phyloP scores from a whole-genome alignment of 2,888 invertebrate species.

The Lasius platythorax region DNA sequence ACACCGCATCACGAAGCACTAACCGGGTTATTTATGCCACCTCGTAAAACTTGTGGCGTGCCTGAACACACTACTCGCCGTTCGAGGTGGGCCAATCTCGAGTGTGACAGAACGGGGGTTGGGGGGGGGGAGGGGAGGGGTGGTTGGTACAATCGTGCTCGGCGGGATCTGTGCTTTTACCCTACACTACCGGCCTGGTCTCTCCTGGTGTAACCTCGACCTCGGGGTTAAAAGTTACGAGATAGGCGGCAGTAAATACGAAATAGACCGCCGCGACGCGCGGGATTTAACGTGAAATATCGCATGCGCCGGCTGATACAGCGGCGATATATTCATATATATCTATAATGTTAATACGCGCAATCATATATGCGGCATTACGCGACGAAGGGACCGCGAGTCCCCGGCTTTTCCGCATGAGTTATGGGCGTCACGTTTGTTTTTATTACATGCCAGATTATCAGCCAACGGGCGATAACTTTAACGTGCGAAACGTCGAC shows the following conservation, averaged over 20 bases:
- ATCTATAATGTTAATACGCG: slow-evolving; percentile 50
- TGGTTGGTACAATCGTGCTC: slow-evolving; percentile 26
- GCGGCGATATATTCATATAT: slow-evolving; percentile 28
- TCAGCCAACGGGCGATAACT: slow-evolving; percentile 45
- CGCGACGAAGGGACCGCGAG: slow-evolving; percentile 18
- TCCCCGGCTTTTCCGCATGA: slow-evolving; percentile 44
- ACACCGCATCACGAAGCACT: slow-evolving; percentile 84
- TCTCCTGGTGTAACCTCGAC: neutral
- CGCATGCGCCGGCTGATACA: slow-evolving; percentile 50
- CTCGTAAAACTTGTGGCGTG: slow-evolving; percentile 85
- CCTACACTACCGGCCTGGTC: slow-evolving; percentile 3
- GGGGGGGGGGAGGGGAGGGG: neutral
- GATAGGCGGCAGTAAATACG: slow-evolving; percentile 41
- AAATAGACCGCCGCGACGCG: slow-evolving; percentile 38
- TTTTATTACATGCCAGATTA: slow-evolving; percentile 56
- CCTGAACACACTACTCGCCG: slow-evolving; percentile 79
- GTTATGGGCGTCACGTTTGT: slow-evolving; percentile 46
- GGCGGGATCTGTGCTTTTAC: neutral
- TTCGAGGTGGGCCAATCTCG: slow-evolving; percentile 39
- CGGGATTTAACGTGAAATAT: slow-evolving; percentile 61
- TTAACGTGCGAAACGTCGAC: slow-evolving; percentile 16
- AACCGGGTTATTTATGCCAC: slow-evolving; percentile 84
- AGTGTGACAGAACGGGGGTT: slow-evolving; percentile 27
- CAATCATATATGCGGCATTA: slow-evolving; percentile 42
- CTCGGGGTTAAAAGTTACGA: slow-evolving; percentile 45